Conservation (phyloP, 2,113 vertebrate species). For the Platysteira castanea region DNA sequence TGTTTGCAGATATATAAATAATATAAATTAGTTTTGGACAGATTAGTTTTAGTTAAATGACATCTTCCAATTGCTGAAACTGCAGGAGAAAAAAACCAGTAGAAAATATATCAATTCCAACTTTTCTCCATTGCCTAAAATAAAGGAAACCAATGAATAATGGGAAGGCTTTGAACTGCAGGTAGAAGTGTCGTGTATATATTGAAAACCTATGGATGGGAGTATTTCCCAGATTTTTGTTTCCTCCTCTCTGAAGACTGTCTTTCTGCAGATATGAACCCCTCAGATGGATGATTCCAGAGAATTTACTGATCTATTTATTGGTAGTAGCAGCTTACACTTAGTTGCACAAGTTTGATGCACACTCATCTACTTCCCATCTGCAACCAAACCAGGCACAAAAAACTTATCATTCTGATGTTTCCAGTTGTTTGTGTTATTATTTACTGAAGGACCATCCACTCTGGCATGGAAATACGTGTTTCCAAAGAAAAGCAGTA, state of each 20-base stretch:
- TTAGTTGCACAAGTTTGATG: neutral
- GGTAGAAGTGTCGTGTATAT: neutral
- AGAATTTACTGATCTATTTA: neutral
- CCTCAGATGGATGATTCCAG: neutral
- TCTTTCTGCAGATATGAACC: neutral
- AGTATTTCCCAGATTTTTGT: neutral
- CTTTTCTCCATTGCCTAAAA: neutral
- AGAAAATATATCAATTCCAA: neutral
- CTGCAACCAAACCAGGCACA: neutral
- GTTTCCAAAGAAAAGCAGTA: neutral
- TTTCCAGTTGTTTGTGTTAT: neutral
- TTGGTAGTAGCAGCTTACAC: neutral
- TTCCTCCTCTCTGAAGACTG: neutral
- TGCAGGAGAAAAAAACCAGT: neutral
- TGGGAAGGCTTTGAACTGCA: neutral
- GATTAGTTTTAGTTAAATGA: neutral
- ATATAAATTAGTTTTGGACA: neutral
- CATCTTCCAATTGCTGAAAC: neutral
- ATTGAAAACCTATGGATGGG: neutral
- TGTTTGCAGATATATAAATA: neutral
- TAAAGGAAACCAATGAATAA: neutral
- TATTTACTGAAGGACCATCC: neutral
- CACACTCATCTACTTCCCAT: neutral
- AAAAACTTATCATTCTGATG: fast-evolving
- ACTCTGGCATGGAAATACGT: fast-evolving